These are phyloP conservation scores for Onychorhynchus coronatus DNA, from an alignment of 2,113 vertebrate species.

Conservation along the genomic window DNA sequence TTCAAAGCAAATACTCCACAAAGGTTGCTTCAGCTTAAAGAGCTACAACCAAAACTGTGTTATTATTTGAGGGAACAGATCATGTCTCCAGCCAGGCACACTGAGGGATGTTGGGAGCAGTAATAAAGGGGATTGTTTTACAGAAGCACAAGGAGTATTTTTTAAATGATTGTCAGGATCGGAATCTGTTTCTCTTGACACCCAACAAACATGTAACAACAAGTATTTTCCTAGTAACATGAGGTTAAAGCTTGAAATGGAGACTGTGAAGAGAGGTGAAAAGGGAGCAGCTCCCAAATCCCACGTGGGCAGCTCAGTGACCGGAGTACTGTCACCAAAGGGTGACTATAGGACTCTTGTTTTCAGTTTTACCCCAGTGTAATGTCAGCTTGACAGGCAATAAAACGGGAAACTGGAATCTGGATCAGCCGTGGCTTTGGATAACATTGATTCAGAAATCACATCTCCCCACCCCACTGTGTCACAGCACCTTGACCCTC, in stretches of 20 bases:
- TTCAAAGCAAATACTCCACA: not conserved
- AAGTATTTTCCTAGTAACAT: not conserved
- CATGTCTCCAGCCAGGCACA: not conserved
- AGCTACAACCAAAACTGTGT: not conserved
- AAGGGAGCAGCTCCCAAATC: not conserved
- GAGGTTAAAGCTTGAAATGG: not conserved
- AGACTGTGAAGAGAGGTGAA: not conserved
- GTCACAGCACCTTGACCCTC: accelerated
- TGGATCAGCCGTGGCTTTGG: accelerated
- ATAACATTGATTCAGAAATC: accelerated
- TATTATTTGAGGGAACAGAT: not conserved
- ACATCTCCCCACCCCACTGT: not conserved
- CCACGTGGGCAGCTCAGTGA: not conserved
- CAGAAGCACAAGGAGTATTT: not conserved
- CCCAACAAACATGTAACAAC: not conserved
- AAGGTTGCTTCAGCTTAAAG: not conserved
- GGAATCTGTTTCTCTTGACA: not conserved
- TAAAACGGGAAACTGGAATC: accelerated
- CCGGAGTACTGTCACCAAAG: not conserved
- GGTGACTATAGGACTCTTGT: accelerated
- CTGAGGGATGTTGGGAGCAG: not conserved
- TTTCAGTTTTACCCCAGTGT: accelerated
- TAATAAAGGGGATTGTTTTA: not conserved
- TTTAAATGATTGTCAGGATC: not conserved
- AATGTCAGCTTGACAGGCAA: not conserved